Percentiles rank a stretch among this genome's conserved stretches.
Evolutionary conservation across 92 coral and sea anemone species (phyloP).

Genomic region (Zoanthus sociatus): DNA sequence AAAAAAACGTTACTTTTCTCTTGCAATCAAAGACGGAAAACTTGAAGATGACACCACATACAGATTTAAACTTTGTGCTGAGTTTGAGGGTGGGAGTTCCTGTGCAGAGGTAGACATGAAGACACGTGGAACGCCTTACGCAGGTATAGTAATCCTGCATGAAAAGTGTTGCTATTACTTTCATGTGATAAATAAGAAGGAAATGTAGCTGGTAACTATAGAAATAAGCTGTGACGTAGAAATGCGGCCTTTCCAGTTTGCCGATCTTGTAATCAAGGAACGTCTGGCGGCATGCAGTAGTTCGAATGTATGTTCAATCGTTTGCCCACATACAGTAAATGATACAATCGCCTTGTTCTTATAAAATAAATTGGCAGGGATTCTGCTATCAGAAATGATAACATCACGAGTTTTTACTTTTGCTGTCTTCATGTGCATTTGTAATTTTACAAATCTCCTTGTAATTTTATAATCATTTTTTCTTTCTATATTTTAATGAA

Average conservation of each 20-base stretch:
- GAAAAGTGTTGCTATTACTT: background rate
- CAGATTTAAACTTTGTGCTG: slow-evolving; percentile 11
- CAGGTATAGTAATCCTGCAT: background rate
- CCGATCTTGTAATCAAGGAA: no score
- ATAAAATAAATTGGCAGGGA: no score
- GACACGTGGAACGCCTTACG: slow-evolving; percentile 3
- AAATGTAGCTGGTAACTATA: no score
- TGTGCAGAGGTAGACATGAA: slow-evolving; percentile 6
- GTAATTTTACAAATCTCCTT: background rate
- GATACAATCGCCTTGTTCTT: no score
- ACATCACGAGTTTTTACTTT: no score
- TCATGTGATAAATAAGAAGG: no score
- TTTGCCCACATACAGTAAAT: no score
- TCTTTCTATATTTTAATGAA: background rate
- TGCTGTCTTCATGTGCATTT: no score
- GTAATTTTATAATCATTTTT: background rate
- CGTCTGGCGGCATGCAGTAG: no score
- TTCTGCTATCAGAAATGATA: no score
- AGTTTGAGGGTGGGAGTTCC: background rate
- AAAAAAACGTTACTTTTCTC: background rate
- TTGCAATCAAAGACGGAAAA: background rate
- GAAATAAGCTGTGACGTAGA: background rate
- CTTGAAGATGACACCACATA: slow-evolving; percentile 22
- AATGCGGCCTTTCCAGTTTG: no score
- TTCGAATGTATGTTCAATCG: no score